phyloP scores from a whole-genome alignment of 2,113 vertebrate genomes.

The Talpa occidentalis region DNA sequence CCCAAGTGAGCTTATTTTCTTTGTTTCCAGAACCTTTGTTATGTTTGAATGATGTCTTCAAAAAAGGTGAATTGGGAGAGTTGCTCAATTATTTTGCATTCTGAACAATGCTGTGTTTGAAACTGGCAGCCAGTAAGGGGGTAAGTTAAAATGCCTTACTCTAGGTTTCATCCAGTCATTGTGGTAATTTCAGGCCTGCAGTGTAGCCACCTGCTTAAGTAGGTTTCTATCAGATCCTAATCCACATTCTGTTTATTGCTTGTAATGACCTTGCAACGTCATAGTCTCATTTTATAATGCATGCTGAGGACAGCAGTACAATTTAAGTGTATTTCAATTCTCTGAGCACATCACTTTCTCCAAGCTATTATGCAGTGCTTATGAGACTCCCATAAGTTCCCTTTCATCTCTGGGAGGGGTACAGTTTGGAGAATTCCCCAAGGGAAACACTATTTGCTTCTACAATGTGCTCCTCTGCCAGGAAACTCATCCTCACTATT shows the following conservation, averaged over 20 bases:
- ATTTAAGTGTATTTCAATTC: not conserved
- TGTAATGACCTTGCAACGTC: not conserved
- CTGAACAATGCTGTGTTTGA: not conserved
- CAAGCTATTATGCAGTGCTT: not conserved
- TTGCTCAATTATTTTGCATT: not conserved
- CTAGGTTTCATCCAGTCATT: not conserved
- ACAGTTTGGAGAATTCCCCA: not conserved
- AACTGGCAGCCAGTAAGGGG: not conserved
- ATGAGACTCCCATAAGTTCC: not conserved
- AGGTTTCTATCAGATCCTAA: constrained; percentile 3
- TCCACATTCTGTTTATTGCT: not conserved
- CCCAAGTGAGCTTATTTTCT: not conserved
- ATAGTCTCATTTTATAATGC: not conserved
- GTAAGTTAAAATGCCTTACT: not conserved
- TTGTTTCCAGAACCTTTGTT: not conserved
- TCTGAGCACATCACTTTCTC: not conserved
- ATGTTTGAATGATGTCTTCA: not conserved
- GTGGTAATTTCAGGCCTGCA: not conserved
- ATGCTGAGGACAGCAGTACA: not conserved
- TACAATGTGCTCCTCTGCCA: not conserved
- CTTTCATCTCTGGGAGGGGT: constrained; percentile 42
- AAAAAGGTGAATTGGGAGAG: not conserved
- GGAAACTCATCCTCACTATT: not conserved
- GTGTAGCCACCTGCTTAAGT: not conserved
- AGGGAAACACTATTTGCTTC: not conserved